A percentile compares a stretch with the other conserved stretches of the same genome.
Conservation (phyloP, 2,113 vertebrate genomes). For the Pangasianodon hypophthalmus region DNA sequence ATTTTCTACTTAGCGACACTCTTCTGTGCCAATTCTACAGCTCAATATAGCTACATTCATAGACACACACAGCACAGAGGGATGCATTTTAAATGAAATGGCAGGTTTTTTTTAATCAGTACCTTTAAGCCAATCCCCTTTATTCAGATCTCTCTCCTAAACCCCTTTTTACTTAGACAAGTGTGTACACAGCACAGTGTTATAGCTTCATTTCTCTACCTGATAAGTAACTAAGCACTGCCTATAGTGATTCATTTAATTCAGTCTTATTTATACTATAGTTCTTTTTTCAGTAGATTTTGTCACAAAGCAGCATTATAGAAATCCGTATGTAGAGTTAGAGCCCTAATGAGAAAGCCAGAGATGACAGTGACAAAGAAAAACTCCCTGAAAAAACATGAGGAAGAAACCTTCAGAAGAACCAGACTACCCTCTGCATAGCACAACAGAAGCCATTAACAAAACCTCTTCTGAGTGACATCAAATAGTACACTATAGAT, state of each 20-base stretch:
- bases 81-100: background rate
- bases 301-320: background rate
- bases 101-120: background rate
- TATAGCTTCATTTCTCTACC: background rate
- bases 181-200: background rate
- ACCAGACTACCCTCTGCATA: constrained; percentile 16
- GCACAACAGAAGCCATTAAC: constrained; percentile 40
- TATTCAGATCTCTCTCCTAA: background rate
- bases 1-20: constrained; percentile 7
- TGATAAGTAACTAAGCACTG: background rate
- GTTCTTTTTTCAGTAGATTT: background rate
- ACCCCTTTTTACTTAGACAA: background rate
- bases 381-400: background rate
- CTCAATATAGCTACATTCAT: background rate
- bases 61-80: background rate
- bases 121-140: background rate
- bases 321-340: background rate
- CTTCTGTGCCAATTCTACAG: background rate
- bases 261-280: background rate
- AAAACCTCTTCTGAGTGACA: background rate
- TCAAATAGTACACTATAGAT: background rate
- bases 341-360: background rate
- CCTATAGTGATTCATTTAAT: background rate
- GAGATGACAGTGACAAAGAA: background rate
- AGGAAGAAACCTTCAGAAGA: background rate